phyloP scores from a whole-genome alignment of 2,888 invertebrate species.

The Drosophila diplacantha region DNA sequence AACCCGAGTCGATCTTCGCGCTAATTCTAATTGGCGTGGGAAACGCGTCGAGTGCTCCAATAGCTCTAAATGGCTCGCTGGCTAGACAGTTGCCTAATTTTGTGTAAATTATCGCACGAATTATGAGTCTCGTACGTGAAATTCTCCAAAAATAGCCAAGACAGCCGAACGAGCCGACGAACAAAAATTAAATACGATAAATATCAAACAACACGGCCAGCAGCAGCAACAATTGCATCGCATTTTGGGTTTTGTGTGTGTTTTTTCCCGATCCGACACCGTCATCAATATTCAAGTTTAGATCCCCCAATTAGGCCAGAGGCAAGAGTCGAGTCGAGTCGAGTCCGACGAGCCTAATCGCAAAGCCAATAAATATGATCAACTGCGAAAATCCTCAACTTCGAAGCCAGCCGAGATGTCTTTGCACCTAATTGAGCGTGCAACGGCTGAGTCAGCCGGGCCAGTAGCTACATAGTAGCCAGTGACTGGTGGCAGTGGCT shows the following conservation, averaged over 20 bases:
- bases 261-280: slow-evolving; percentile 29
- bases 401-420: slow-evolving; percentile 54
- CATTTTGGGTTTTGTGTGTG: slow-evolving; percentile 17
- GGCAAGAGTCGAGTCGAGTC: slow-evolving; percentile 37
- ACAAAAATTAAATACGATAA: slow-evolving; percentile 59
- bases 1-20: slow-evolving; percentile 18
- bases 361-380: slow-evolving; percentile 62
- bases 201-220: slow-evolving; percentile 54
- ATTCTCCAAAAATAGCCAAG: slow-evolving; percentile 65
- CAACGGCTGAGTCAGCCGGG: slow-evolving; percentile 55
- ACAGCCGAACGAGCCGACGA: slow-evolving; percentile 27
- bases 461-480: slow-evolving; percentile 6
- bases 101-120: slow-evolving; percentile 73
- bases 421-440: slow-evolving; percentile 70
- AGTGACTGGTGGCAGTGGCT: slow-evolving; percentile 8
- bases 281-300: slow-evolving; percentile 64
- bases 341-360: slow-evolving; percentile 44
- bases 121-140: slow-evolving; percentile 69
- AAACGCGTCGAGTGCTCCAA: slow-evolving; percentile 45
- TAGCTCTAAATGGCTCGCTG: slow-evolving; percentile 61
- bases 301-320: slow-evolving; percentile 68
- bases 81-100: slow-evolving; percentile 73
- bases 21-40: slow-evolving; percentile 70
- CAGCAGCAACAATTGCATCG: slow-evolving; percentile 37
- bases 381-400: slow-evolving; percentile 59